phyloP scores from a whole-genome alignment of 2,888 invertebrate species.

The Phlogophora meticulosa region DNA sequence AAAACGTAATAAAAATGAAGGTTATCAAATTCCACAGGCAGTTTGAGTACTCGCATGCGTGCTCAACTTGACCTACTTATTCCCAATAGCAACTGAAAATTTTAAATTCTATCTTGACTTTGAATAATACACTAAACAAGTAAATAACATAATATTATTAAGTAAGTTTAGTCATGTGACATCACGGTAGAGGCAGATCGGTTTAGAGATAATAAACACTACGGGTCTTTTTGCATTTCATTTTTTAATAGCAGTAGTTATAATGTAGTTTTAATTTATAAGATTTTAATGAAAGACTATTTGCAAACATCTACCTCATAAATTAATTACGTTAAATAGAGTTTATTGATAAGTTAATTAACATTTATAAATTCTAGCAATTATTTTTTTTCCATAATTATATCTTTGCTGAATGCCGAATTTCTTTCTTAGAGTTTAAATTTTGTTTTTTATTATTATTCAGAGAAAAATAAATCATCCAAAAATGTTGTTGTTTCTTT shows the following conservation, averaged over 20 bases:
- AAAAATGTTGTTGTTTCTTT: slow-evolving; percentile 70
- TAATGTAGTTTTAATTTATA: slow-evolving; percentile 79
- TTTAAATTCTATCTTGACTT: slow-evolving; percentile 13
- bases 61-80: slow-evolving; percentile 29
- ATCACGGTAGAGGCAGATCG: slow-evolving; percentile 60
- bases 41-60: slow-evolving; percentile 34
- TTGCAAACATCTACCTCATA: slow-evolving; percentile 91
- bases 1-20: slow-evolving; percentile 37
- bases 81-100: slow-evolving; percentile 30
- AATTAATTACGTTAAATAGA: slow-evolving; percentile 87
- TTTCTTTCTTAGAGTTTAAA: slow-evolving; percentile 89
- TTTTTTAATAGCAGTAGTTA: slow-evolving; percentile 76
- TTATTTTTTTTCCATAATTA: slow-evolving; percentile 77
- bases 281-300: slow-evolving; percentile 87
- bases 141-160: slow-evolving; percentile 32
- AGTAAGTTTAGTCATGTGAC: slow-evolving; percentile 46
- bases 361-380: slow-evolving; percentile 87
- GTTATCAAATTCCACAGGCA: slow-evolving; percentile 22
- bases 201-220: slow-evolving; percentile 70
- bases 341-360: slow-evolving; percentile 88
- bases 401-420: slow-evolving; percentile 82
- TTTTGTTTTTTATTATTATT: slow-evolving; percentile 89
- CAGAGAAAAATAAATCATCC: slow-evolving; percentile 86
- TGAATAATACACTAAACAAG: slow-evolving; percentile 11
- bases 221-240: slow-evolving; percentile 80